Base-by-base conservation (phyloP, 2,797 vertebrate genomes). In the Emydoidea blandingii region DNA sequence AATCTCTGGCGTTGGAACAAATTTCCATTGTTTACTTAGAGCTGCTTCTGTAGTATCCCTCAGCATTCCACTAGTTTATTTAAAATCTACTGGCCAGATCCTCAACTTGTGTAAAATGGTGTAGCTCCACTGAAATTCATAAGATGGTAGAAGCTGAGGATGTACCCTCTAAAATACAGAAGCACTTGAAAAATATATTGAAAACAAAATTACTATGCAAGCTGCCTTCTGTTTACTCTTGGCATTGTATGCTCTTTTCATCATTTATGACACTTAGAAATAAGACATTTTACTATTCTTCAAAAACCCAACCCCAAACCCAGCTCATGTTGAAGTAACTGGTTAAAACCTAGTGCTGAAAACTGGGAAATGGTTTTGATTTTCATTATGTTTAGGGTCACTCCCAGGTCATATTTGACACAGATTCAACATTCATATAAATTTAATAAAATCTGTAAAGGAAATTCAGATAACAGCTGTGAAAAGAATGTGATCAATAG, bases 381-480 rank as follows among this genome's bases (percentile, higher is more conserved):
- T 98, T 98, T 93, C 96, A 92, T 98, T 96, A 90, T 95, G 85
- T 65, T 94, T 96, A 95, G 93, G 98, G 97, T 98, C 96, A 86
- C 94, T 87, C 81, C 19, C 68, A 95, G 98, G 97, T 97, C 95
- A 92, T 52, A 19, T 97, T 98, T 97, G 97, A 97, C 95, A 96
- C 93, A 96, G 94, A 96, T 96, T 98, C 95, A 81, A 88, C 97
- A 96, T 98, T 98, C 95, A 95, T 96, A 97, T 97, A 98, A 95
- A 98, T 98, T 97, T 97, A 98, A 98, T 97, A 97, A 97, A 97
- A 96, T 96, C 95, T 97, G 81, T 97, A 96, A 95, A 96, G 91
- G 93, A 98, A 97, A 97, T 95, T 98, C 97, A 97, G 95, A 92
- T 93, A 98, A 98, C 82, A 96, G 91, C 89, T 97, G 94, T 79